Base-by-base conservation (phyloP, 2,888 invertebrate genomes). In the Caradrina clavipalpis region DNA sequence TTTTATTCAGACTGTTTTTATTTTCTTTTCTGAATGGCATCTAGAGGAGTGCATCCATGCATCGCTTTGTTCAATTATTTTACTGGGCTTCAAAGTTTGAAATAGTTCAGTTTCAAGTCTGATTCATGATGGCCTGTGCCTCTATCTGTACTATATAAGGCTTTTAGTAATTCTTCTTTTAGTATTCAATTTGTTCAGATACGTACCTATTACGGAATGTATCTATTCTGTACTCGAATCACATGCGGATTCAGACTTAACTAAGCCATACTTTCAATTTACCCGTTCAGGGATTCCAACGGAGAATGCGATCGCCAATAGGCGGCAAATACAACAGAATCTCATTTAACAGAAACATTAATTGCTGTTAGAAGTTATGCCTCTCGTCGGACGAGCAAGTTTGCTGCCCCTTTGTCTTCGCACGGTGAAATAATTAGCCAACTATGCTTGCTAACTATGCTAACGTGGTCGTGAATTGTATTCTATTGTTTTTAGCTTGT, bases 321-420 rank as follows among this genome's bases (percentile, higher is more conserved):
- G 56, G 50, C 62, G 31, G 60, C 55, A 76, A 79, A 75, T 61
- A 78, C 73, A 80, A 66, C 64, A 72, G 80, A 78, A 82, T 76
- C 75, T 80, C 81, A 78, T 82, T 79, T 76, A 76, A 80, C 60
- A 65, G 80, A 78, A 83, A 87, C 84, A 87, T 81, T 86, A 87
- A 87, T 87, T 86, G 86, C 80, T 84, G 72, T 80, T 84, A 75
- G 66, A 83, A 87, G 81, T 88, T 87, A 82, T 82, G 82, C 82
- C 87, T 83, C 83, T 83, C 81, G 86, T 86, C 71, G 35, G 69
- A 54, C 21, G 78, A 69, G 62, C 49, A 81, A 82, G 83, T 83
- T 83, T 65, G 69, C 78, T 47, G 66, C 71, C 42, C 72, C 83
- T 79, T 80, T 80, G 77, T 80, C 77, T 76, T 80, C 57, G 71